Base-by-base conservation (phyloP, 37 sponge, comb jelly and placozoan species). In the Oopsacas minuta region DNA sequence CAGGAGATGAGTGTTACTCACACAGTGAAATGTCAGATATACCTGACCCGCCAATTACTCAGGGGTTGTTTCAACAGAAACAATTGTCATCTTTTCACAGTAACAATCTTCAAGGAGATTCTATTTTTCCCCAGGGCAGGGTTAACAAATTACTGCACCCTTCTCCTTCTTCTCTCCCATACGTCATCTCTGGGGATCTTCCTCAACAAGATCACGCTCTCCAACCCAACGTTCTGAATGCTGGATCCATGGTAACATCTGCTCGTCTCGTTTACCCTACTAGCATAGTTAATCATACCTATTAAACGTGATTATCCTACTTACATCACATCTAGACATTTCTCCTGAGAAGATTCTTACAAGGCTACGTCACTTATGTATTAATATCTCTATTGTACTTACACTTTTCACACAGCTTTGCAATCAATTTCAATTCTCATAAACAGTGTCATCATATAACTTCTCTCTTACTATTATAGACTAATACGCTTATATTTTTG, bases 401-500 rank as follows among this genome's bases (percentile, higher is more conserved):
- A 7, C 22, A 25, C 22, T 61, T 61, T n/a, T 61, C 75, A 61
- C 20, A 32, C 75, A 61, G 75, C 75, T 61, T 61, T 61, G 20
- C 75, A n/a, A 61, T 61, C 75, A 61, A n/a, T n/a, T 61, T 61
- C 75, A 61, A 61, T 20, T n/a, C 20, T 61, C 30, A 25, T 34
- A 20, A 25, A 32, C 30, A 5, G 75, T 25, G 32, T 32, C 75
- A 61, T 61, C 75, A 61, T 61, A 10, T 32, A 25, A 32, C 75
- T 5, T 61, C 75, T n/a, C 49, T 42, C 49, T 42, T 42, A 42
- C 15, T 42, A 42, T 61, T 7, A 12, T 61, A 10, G 30, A 61
- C 30, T 25, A n/a, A 32, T 61, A 61, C 75, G 75, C 75, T 61
- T 61, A 61, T 61, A 61, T 61, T 61, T 61, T 61, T 61, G 75